Percentiles rank a stretch among this genome's conserved stretches.
Evolutionary conservation across 2,888 invertebrate species (phyloP).

Genomic region (Exephanes ischioxanthus): DNA sequence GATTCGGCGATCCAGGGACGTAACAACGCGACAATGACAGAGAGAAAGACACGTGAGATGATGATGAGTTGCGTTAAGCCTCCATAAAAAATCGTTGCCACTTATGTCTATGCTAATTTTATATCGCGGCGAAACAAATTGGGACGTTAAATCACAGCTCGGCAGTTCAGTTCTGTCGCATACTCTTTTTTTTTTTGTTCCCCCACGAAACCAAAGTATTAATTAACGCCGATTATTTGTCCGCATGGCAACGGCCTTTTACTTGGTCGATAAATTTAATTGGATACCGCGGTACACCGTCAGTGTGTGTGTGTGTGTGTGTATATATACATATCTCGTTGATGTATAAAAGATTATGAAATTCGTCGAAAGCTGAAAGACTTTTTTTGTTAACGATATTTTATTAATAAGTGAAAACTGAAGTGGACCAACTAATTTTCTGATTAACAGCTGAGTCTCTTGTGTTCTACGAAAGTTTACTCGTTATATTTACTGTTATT

Average conservation of each 20-base stretch:
- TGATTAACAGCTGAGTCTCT: no score
- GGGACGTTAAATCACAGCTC: slow-evolving; percentile 76
- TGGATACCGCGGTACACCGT: no score
- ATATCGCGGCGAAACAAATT: slow-evolving; percentile 80
- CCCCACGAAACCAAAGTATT: slow-evolving; percentile 63
- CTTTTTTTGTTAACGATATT: no score
- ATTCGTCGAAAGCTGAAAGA: no score
- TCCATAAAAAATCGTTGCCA: slow-evolving; percentile 76
- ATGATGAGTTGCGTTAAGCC: slow-evolving; percentile 66
- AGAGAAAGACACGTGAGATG: slow-evolving; percentile 20
- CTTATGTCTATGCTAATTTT: slow-evolving; percentile 82
- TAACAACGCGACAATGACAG: slow-evolving; percentile 74
- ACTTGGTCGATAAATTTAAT: slow-evolving; percentile 59
- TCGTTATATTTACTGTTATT: no score
- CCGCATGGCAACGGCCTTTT: slow-evolving; percentile 16
- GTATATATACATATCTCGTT: no score
- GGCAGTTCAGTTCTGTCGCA: slow-evolving; percentile 6
- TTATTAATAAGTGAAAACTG: no score
- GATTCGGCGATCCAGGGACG: slow-evolving; percentile 70
- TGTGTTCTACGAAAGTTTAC: no score
- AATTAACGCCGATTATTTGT: slow-evolving; percentile 67
- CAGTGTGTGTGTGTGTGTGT: no score
- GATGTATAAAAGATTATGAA: no score
- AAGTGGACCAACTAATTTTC: no score
- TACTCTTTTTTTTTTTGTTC: neutral